Base-by-base conservation (phyloP, 2,113 vertebrate species). In the Australoheros scitulus region DNA sequence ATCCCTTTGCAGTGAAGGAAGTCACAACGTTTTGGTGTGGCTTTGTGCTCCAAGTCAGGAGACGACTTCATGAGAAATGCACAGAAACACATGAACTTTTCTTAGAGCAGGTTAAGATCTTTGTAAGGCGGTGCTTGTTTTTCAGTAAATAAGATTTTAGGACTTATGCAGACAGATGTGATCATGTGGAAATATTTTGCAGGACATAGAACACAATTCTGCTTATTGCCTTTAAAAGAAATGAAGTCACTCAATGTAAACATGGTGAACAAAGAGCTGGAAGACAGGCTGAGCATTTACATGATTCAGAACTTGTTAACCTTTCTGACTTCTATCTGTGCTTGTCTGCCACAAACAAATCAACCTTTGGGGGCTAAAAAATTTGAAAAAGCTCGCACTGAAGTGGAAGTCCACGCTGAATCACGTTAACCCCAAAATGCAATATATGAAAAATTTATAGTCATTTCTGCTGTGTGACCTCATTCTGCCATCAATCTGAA, bases 401-500 rank as follows among this genome's bases (percentile, higher is more conserved):
- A 61, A 13, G 5, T 50, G 75, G 56, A 76, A 24, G 77, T 80
- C 81, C 57, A 38, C 1, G 41, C 14, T 72, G 72, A 34, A 47
- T 81, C 41, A 52, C 6, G 36, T 76, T 79, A 52, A 78, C 70
- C n/a, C 43, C 81, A 56, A 63, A 81, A 79, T 70, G 81, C 60
- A 76, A 79, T 17, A 36, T 17, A 55, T 81, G 47, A 78, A 81
- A 78, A 18, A 87, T 70, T 57, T 38, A 75, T 32, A 36, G 34
- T 55, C 7, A 43, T 89, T 87, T 64, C 56, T 76, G 17, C 4
- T 24, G 52, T 59, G 56, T 84, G 85, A 79, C 85, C 79, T 82
- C 76, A 80, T 87, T 89, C 88, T 82, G 79, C 79, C 84, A 70
- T 63, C 50, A 61, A 76, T 18, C 65, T 22, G 2, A 4, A 3